Evolutionary conservation across 92 coral and sea anemone species (phyloP).

Genomic region (Hydrozoanthus gracilis): DNA sequence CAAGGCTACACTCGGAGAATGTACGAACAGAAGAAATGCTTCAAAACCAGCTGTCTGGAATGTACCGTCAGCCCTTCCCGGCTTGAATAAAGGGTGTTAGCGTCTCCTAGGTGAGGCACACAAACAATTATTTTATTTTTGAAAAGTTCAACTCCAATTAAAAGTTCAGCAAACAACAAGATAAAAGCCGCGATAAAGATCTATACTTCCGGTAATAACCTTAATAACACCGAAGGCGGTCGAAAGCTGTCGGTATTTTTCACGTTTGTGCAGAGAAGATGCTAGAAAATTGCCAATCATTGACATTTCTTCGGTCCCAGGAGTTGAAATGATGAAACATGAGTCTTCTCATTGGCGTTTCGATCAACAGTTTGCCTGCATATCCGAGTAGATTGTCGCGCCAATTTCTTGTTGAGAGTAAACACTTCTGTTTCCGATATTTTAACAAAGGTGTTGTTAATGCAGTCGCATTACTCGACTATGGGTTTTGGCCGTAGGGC

Average conservation of each 20-base stretch:
- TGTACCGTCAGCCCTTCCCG: neutral
- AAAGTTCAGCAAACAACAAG: slow-evolving; percentile 31
- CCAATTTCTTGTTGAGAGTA: neutral
- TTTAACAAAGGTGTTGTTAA: neutral
- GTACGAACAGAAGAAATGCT: neutral
- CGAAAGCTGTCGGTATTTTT: neutral
- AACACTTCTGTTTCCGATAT: slow-evolving; percentile 23
- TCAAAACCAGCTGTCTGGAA: slow-evolving; percentile 4
- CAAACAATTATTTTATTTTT: slow-evolving; percentile 11
- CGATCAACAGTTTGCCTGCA: slow-evolving; percentile 3
- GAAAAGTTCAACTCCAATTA: slow-evolving; percentile 27
- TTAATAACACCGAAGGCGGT: slow-evolving; percentile 5
- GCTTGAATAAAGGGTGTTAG: neutral
- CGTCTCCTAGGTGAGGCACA: neutral
- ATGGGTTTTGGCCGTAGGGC: neutral
- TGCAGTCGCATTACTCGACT: neutral
- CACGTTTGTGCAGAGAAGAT: neutral
- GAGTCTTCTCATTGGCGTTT: neutral
- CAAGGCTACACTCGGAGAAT: neutral
- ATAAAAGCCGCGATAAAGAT: slow-evolving; percentile 26
- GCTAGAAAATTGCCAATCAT: neutral
- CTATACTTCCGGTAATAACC: slow-evolving; percentile 5
- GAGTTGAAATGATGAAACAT: slow-evolving; percentile 1
- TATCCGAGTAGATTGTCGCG: neutral
- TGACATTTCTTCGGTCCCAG: neutral